These are phyloP conservation scores for Oconnorella tubifera DNA, from an alignment of 2,888 invertebrate species.

Conservation along the genomic window DNA sequence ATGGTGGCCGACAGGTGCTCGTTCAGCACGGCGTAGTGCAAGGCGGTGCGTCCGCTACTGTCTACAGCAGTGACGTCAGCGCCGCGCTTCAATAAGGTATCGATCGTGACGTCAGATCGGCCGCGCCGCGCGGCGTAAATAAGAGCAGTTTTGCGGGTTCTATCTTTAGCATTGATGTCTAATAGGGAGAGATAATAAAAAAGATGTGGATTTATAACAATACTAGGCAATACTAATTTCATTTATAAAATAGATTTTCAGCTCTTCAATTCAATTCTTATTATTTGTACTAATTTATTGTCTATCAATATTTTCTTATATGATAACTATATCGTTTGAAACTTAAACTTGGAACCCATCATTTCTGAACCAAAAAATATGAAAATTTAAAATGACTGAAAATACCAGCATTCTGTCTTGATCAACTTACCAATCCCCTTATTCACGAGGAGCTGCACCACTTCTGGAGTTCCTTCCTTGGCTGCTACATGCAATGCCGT, in stretches of 20 bases:
- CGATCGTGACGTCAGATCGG: not conserved
- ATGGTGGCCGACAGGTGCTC: not conserved
- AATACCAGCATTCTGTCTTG: too few relatives aligned
- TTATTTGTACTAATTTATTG: too few relatives aligned
- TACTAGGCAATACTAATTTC: too few relatives aligned
- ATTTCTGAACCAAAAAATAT: too few relatives aligned
- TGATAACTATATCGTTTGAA: too few relatives aligned
- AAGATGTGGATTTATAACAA: too few relatives aligned
- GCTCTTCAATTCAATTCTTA: too few relatives aligned
- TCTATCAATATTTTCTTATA: too few relatives aligned
- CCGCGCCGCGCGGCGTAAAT: not conserved
- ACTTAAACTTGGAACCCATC: too few relatives aligned
- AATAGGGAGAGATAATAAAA: too few relatives aligned
- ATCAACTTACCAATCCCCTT: not conserved
- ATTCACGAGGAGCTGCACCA: not conserved
- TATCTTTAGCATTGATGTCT: not conserved
- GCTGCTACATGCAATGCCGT: not conserved
- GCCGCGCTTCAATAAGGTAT: not conserved
- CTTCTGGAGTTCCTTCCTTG: not conserved
- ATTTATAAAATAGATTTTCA: too few relatives aligned
- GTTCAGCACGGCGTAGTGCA: not conserved
- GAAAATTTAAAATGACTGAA: too few relatives aligned
- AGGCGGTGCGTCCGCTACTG: not conserved
- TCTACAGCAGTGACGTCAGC: not conserved
- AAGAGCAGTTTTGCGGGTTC: not conserved